Percentiles rank a stretch among this genome's conserved stretches.
phyloP scores from a whole-genome alignment of 1,140 invertebrate species.

The Drosophila sp. region DNA sequence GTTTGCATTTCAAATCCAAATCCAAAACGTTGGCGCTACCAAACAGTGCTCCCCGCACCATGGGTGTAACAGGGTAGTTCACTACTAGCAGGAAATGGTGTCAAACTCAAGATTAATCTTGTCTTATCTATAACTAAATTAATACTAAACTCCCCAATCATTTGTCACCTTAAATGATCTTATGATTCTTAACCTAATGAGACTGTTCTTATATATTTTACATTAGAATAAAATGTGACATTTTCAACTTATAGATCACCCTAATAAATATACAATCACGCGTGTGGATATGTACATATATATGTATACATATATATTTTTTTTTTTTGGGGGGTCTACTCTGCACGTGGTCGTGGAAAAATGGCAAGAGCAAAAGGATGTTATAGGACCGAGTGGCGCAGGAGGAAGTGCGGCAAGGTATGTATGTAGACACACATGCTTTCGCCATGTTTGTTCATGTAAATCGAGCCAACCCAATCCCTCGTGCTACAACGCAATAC shows the following conservation, averaged over 20 bases:
- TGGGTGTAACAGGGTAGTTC: neutral
- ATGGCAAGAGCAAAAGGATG: slow-evolving; percentile 5
- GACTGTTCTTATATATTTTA: too few relatives aligned
- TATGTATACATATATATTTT: neutral
- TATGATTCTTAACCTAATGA: too few relatives aligned
- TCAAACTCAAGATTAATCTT: neutral
- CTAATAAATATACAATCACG: neutral
- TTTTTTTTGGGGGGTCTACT: slow-evolving; percentile 1
- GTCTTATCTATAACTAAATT: too few relatives aligned
- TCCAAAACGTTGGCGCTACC: slow-evolving; percentile 23
- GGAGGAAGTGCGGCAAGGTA: neutral
- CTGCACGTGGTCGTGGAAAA: slow-evolving; percentile 37
- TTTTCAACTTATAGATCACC: neutral
- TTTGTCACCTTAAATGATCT: too few relatives aligned
- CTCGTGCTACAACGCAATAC: neutral
- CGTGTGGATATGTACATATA: neutral
- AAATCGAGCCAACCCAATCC: slow-evolving; percentile 59
- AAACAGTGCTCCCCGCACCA: slow-evolving; percentile 32
- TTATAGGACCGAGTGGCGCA: neutral
- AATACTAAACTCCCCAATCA: too few relatives aligned
- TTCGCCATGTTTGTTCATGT: slow-evolving; percentile 65
- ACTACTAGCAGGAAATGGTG: neutral
- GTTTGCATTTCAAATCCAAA: slow-evolving; percentile 77
- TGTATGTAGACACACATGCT: slow-evolving; percentile 30
- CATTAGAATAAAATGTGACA: neutral